Percentiles rank a stretch among this genome's conserved stretches.
These are phyloP conservation scores for pig (Sus scrofa) DNA, from an alignment of 2,113 vertebrate species.

Conservation along the genomic window DNA sequence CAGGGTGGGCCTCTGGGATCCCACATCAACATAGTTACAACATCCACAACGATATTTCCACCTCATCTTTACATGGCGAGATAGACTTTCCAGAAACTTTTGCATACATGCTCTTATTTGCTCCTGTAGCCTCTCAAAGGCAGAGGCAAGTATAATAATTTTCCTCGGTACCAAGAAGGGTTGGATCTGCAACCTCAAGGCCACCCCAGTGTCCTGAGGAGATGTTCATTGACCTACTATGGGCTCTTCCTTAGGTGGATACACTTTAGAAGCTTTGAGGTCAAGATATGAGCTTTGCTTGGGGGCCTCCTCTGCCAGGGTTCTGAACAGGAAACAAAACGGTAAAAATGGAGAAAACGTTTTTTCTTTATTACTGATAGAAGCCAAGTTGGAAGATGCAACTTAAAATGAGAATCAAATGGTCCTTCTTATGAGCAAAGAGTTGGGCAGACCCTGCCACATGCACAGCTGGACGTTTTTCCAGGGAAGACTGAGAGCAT, in stretches of 20 bases:
- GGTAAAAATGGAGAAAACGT: not conserved
- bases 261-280: not conserved
- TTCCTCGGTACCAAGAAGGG: not conserved
- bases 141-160: not conserved
- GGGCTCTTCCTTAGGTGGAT: not conserved
- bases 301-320: not conserved
- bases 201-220: not conserved
- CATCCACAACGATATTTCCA: not conserved
- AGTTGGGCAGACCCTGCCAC: no score
- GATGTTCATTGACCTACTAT: not conserved
- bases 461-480: not conserved
- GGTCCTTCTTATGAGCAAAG: not conserved
- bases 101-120: not conserved
- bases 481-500: not conserved
- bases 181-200: not conserved
- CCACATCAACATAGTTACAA: fast-evolving
- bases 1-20: no score
- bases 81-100: not conserved
- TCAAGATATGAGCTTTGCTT: not conserved
- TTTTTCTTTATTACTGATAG: not conserved
- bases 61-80: not conserved
- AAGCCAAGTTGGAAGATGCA: not conserved
- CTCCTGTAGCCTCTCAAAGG: not conserved
- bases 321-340: not conserved
- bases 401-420: not conserved